phyloP scores from a whole-genome alignment of 2,797 vertebrate species.

The Labroides dimidiatus region DNA sequence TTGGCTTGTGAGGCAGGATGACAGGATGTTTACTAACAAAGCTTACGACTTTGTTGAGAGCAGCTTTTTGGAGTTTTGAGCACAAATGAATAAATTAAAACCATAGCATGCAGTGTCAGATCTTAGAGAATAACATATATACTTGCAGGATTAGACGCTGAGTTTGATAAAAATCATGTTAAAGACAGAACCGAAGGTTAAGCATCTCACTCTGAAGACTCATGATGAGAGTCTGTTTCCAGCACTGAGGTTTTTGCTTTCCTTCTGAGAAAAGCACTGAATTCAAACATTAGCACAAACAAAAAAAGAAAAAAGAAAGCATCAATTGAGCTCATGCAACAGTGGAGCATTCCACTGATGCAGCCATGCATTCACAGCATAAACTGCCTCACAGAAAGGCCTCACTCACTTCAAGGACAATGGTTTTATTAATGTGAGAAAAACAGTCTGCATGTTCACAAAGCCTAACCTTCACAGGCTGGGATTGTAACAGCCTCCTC shows the following conservation, averaged over 20 bases:
- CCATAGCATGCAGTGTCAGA: neutral
- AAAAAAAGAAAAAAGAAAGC: slow-evolving; percentile 21
- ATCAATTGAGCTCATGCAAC: slow-evolving; percentile 2
- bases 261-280: slow-evolving; percentile 8
- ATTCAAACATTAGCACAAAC: slow-evolving; percentile 3
- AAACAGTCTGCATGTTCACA: slow-evolving; percentile 41
- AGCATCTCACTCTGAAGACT: neutral
- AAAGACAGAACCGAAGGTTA: neutral
- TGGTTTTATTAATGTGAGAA: slow-evolving; percentile 53
- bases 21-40: neutral
- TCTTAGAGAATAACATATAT: neutral
- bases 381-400: slow-evolving; percentile 28
- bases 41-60: no score
- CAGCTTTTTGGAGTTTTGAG: neutral
- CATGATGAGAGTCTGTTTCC: slow-evolving; percentile 3
- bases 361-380: slow-evolving; percentile 41
- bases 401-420: slow-evolving; percentile 62
- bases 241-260: neutral
- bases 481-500: slow-evolving; percentile 28
- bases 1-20: neutral
- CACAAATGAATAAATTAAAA: neutral
- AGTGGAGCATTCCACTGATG: slow-evolving; percentile 47
- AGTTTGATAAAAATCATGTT: neutral
- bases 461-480: slow-evolving; percentile 53
- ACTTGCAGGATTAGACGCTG: neutral